Percentiles rank a stretch among this genome's conserved stretches.
Conservation (phyloP, 2,888 invertebrate species). For the Leptothorax acervorum region DNA sequence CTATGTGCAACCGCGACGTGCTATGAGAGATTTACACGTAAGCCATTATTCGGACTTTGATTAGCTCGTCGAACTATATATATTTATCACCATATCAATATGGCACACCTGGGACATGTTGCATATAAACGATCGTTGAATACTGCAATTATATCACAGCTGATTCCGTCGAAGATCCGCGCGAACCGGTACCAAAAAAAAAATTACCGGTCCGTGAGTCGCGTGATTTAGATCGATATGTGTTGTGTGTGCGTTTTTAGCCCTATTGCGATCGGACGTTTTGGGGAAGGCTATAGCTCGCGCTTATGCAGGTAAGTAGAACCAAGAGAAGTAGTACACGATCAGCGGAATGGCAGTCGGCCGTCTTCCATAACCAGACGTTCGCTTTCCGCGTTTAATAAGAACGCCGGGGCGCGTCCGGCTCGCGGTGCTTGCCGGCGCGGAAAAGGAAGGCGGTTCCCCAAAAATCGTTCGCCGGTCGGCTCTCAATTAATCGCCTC, state of each 20-base stretch:
- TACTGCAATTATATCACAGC: neutral
- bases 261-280: neutral
- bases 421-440: conserved; percentile 41
- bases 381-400: conserved; percentile 27
- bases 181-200: too few species aligned
- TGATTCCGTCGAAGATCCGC: neutral
- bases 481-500: conserved; percentile 63
- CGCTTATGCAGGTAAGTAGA: conserved; percentile 2
- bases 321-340: conserved; percentile 2
- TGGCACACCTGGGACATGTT: neutral
- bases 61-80: neutral
- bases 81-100: conserved; percentile 3
- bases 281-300: neutral
- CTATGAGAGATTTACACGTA: neutral
- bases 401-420: neutral
- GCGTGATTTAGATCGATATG: neutral
- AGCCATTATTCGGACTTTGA: neutral
- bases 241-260: neutral
- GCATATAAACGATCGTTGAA: neutral
- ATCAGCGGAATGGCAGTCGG: neutral
- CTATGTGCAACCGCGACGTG: neutral
- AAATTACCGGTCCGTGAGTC: neutral
- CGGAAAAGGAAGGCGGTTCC: conserved; percentile 64
- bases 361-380: neutral
- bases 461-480: conserved; percentile 67